Percentiles rank a stretch among this genome's conserved stretches.
Evolutionary conservation across 2,113 vertebrate genomes (phyloP).

Genomic region (Oenanthe melanoleuca): DNA sequence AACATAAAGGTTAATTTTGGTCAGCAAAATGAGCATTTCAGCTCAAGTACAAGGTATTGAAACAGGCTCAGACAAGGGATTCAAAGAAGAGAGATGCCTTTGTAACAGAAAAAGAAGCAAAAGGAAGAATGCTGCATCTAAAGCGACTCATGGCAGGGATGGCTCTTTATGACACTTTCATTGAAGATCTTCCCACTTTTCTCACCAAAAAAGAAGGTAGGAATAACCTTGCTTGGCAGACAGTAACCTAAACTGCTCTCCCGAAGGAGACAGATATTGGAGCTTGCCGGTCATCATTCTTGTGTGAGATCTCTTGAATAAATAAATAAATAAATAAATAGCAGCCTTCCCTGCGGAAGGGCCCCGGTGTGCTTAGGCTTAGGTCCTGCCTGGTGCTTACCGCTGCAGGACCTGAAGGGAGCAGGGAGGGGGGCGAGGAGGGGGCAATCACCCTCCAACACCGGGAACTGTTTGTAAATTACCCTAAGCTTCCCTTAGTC

Average conservation of each 20-base stretch:
- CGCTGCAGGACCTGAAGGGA: not conserved
- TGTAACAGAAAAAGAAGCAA: not conserved
- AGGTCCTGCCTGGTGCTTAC: not conserved
- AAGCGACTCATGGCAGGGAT: not conserved
- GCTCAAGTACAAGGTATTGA: not conserved
- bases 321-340: not conserved
- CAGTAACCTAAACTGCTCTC: not conserved
- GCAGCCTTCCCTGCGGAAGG: not conserved
- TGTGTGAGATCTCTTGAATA: not conserved
- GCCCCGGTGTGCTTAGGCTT: not conserved
- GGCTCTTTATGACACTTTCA: not conserved
- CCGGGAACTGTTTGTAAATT: constrained; percentile 40
- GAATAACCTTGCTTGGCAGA: not conserved
- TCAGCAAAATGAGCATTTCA: not conserved
- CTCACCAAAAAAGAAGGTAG: not conserved
- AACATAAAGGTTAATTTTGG: not conserved
- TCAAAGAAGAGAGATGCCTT: not conserved
- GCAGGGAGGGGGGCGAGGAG: not conserved
- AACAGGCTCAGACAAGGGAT: not conserved
- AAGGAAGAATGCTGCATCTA: not conserved
- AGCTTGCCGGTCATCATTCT: not conserved
- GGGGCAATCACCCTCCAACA: constrained; percentile 10
- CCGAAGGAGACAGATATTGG: not conserved
- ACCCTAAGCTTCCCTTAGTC: constrained; percentile 59
- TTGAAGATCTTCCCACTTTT: not conserved